Evolutionary conservation across 1,140 invertebrate species (phyloP).

Genomic region (Chelonus insularis): DNA sequence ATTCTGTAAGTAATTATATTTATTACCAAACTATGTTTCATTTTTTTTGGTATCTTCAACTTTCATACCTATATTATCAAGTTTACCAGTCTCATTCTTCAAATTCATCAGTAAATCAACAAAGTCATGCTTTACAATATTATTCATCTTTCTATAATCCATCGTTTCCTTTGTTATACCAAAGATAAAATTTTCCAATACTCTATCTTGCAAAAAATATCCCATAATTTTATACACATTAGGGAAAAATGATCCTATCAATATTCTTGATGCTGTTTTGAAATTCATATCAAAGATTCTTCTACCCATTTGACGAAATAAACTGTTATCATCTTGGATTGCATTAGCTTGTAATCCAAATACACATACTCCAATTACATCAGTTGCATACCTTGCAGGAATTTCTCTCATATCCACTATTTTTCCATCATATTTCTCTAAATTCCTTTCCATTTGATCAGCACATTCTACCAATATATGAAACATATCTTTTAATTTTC

Average conservation of each 20-base stretch:
- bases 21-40: slow-evolving; percentile 39
- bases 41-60: slow-evolving; percentile 40
- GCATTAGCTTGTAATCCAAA: slow-evolving; percentile 21
- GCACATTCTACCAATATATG: slow-evolving; percentile 47
- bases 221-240: slow-evolving; percentile 35
- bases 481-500: slow-evolving; percentile 62
- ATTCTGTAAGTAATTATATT: slow-evolving; percentile 27
- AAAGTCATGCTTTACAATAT: slow-evolving; percentile 60
- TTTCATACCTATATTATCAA: slow-evolving; percentile 26
- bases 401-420: slow-evolving; percentile 18
- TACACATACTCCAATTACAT: slow-evolving; percentile 20
- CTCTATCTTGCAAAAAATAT: slow-evolving; percentile 32
- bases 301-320: slow-evolving; percentile 57
- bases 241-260: slow-evolving; percentile 36
- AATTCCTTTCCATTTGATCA: slow-evolving; percentile 48
- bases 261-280: slow-evolving; percentile 36
- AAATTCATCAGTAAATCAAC: slow-evolving; percentile 62
- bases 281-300: slow-evolving; percentile 43
- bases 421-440: slow-evolving; percentile 34
- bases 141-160: slow-evolving; percentile 55
- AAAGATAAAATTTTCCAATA: slow-evolving; percentile 59
- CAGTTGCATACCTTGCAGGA: slow-evolving; percentile 6
- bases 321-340: slow-evolving; percentile 47
- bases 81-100: slow-evolving; percentile 49
- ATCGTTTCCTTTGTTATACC: slow-evolving; percentile 55